phyloP scores from a whole-genome alignment of 1,140 invertebrate genomes.

The Saccostrea glomerata region DNA sequence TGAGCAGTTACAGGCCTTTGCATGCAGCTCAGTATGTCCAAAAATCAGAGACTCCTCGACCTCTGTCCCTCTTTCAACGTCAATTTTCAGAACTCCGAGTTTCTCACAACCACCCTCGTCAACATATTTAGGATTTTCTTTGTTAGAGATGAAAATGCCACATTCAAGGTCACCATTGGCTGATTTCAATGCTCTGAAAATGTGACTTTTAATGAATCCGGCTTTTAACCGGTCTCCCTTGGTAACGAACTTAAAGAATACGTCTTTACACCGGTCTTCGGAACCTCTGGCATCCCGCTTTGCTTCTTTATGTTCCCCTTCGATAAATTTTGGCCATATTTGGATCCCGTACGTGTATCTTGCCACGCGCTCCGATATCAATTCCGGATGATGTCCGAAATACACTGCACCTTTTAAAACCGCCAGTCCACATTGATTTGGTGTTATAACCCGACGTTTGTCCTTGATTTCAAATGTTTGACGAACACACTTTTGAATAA shows the following conservation, averaged over 20 bases:
- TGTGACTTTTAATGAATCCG: not conserved
- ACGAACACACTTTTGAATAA: constrained; percentile 40
- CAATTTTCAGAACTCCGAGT: not conserved
- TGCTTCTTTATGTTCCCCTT: not conserved
- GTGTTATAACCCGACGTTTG: too few species aligned
- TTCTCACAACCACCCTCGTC: constrained; percentile 31
- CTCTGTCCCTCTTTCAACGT: not conserved
- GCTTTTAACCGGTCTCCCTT: constrained; percentile 10
- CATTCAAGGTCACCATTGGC: not conserved
- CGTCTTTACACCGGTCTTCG: not conserved
- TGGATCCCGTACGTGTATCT: constrained; percentile 31
- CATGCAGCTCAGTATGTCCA: constrained; percentile 44
- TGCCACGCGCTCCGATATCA: not conserved
- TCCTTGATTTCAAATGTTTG: constrained; percentile 14
- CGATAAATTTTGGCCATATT: not conserved
- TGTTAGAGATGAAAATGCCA: not conserved
- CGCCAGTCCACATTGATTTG: too few species aligned
- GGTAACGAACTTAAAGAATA: constrained; percentile 25
- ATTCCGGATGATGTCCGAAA: constrained; percentile 13
- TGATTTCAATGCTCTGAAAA: not conserved
- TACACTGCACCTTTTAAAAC: constrained; percentile 50
- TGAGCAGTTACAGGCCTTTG: not conserved
- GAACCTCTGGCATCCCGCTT: not conserved
- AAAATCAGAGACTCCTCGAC: constrained; percentile 53
- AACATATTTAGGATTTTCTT: constrained; percentile 33